Evolutionary conservation across 1,140 invertebrate genomes (phyloP).

Genomic region (Hylaeus anthracinus): DNA sequence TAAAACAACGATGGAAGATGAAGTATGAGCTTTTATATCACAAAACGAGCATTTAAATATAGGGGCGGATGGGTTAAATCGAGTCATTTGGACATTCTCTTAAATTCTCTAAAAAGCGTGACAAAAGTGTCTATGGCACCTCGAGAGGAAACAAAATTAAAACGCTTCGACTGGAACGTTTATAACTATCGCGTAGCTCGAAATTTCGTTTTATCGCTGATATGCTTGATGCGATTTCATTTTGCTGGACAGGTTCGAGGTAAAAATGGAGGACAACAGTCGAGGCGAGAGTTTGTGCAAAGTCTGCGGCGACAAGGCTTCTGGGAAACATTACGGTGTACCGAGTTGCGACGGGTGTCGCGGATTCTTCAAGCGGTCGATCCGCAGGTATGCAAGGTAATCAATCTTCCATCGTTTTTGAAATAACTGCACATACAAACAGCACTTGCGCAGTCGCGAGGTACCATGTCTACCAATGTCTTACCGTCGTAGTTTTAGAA

Average conservation of each 20-base stretch:
- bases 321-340: constrained; percentile 96
- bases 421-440: background rate
- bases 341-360: constrained; percentile 94
- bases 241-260: constrained; percentile 2
- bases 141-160: too few relatives aligned
- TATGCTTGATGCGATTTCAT: background rate
- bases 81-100: too few relatives aligned
- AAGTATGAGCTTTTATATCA: too few relatives aligned
- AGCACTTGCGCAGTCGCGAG: too few relatives aligned
- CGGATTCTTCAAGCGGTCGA: constrained; percentile 95
- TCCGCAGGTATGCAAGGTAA: constrained; percentile 86
- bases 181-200: background rate
- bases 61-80: too few relatives aligned
- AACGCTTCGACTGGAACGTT: too few relatives aligned
- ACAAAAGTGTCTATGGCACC: too few relatives aligned
- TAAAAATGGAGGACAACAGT: constrained; percentile 73
- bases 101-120: too few relatives aligned
- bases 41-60: too few relatives aligned
- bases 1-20: too few relatives aligned
- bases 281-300: constrained; percentile 82
- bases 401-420: constrained; percentile 34
- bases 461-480: too few relatives aligned
- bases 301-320: constrained; percentile 95
- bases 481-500: too few relatives aligned
- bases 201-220: background rate